phyloP scores from a whole-genome alignment of 2,797 vertebrate species.

The Cuniculus paca region DNA sequence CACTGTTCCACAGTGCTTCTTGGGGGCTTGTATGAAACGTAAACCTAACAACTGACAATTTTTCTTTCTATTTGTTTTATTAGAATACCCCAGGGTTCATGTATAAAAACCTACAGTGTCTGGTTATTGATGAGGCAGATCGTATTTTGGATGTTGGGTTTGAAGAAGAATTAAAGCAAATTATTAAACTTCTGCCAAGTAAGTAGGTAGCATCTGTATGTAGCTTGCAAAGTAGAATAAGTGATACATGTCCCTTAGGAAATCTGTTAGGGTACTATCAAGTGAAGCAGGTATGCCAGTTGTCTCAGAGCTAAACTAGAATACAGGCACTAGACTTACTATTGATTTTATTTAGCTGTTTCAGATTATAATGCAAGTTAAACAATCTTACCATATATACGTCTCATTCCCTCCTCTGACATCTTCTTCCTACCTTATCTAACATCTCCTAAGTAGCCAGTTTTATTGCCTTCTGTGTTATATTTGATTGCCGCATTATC shows the following conservation, averaged over 20 bases:
- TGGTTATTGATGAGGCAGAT: no score
- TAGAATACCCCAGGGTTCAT: no score
- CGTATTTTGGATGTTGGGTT: no score
- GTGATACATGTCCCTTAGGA: background rate
- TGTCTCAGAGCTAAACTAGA: background rate
- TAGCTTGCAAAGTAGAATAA: background rate
- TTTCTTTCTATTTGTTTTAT: no score
- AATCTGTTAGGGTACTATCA: background rate
- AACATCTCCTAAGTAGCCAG: background rate
- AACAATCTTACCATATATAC: accelerated
- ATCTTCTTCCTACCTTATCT: background rate
- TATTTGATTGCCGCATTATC: background rate
- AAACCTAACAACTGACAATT: no score
- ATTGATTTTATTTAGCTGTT: background rate
- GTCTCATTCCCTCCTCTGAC: background rate
- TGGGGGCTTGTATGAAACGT: no score
- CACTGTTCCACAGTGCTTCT: no score
- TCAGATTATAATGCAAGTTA: background rate
- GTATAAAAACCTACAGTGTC: no score
- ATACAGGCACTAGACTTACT: background rate
- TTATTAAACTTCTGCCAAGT: no score
- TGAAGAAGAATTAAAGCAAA: no score
- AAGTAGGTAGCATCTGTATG: constrained; percentile 83
- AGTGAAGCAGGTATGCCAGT: background rate
- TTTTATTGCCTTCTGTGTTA: background rate